Evolutionary conservation across 2,797 vertebrate species (phyloP), one percentile per base, ranked within the genome.

Genomic region (Hirundo rustica): DNA sequence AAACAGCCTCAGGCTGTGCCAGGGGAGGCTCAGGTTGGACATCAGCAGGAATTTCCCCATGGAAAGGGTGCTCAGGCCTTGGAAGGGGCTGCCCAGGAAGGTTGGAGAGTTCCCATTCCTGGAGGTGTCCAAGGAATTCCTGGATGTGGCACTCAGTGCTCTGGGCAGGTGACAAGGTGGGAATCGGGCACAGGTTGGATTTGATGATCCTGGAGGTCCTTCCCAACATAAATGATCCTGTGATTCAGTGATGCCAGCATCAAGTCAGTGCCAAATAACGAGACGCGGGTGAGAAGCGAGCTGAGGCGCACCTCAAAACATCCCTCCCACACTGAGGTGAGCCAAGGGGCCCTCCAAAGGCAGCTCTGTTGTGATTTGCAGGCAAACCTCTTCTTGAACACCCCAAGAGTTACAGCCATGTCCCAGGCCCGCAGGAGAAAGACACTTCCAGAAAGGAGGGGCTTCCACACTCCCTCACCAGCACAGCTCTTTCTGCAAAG

Each of bases 101-200:
- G 10, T 11, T 5, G 38, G 38, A 38, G 12, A 53, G 38, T 38
- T 0, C n/a, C 40, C 62, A 29, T n/a, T 10, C 27, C n/a, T 20
- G 38, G 32, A 47, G 20, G 17, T 47, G n/a, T 2, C 25, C 40
- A 1, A 34, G 29, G 45, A 60, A 19, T 0, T 0, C 1, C n/a
- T 34, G 62, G 48, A 18, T 0, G 7, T 19, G 25, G 14, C 50
- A 11, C 38, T 13, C 23, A 30, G 57, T 2, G 50, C 36, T 36
- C 62, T 30, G 27, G 44, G 11, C 27, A 21, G 6, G 22, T 0
- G 32, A 64, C 50, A 17, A 12, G 36, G 36, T 12, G 11, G 22
- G 11, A 2, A 57, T 4, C 0, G 0, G 7, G n/a, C 27, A 57
- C 20, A 11, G 29, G 1, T 1, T 38, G 50, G 44, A 51, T 36